Evolutionary conservation across 2,113 vertebrate species (phyloP).

Genomic region (Solea senegalensis): DNA sequence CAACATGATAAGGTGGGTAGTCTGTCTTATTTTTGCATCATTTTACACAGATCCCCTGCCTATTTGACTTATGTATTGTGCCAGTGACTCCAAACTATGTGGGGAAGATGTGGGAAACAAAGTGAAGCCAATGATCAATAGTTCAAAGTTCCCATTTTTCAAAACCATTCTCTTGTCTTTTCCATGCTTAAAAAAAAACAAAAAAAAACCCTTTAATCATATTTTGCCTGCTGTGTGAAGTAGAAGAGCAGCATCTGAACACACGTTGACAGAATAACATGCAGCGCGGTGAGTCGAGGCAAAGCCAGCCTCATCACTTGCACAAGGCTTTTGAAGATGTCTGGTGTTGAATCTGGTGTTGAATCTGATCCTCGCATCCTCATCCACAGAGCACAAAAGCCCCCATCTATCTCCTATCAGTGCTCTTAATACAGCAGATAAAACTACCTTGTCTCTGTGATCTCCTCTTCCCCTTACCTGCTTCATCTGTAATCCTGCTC

Average conservation of each 20-base stretch:
- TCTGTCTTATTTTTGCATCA: too few species aligned
- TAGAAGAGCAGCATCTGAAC: background rate
- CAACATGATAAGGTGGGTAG: too few species aligned
- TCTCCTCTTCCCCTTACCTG: conserved; percentile 32
- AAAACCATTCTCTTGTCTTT: too few species aligned
- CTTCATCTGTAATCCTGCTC: conserved; percentile 38
- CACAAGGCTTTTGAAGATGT: conserved; percentile 35
- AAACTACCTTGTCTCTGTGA: conserved; percentile 47
- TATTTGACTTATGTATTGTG: too few species aligned
- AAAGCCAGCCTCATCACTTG: conserved; percentile 15
- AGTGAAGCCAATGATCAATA: too few species aligned
- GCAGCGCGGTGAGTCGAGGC: conserved; percentile 7
- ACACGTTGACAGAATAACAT: conserved; percentile 2
- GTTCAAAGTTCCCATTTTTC: too few species aligned
- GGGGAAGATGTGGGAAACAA: too few species aligned
- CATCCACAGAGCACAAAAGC: conserved; percentile 41
- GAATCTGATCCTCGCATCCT: conserved; percentile 33
- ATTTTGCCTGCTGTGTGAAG: background rate
- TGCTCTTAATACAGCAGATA: conserved; percentile 48
- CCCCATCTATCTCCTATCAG: conserved; percentile 47
- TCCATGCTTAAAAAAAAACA: too few species aligned
- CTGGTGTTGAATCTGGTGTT: conserved; percentile 1
- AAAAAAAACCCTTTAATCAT: background rate
- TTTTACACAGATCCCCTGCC: too few species aligned
- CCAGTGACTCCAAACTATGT: too few species aligned